Percentiles rank a stretch among this genome's conserved stretches.
Evolutionary conservation across 2,113 vertebrate genomes (phyloP).

Genomic region (Cavia aperea): DNA sequence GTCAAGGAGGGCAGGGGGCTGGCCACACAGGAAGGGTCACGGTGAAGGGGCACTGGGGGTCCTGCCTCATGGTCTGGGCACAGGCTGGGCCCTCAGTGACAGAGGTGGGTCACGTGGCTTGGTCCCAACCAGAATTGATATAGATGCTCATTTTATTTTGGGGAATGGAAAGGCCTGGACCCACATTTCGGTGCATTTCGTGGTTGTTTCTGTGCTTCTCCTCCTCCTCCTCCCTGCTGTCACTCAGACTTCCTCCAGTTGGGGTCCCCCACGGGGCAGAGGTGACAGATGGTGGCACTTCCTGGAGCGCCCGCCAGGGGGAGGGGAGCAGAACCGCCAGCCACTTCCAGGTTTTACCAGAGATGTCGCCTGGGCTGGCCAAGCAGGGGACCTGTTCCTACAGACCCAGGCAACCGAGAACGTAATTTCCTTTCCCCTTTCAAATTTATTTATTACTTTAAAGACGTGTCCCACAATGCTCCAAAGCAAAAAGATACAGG

Average conservation of each 20-base stretch:
- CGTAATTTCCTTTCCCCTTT: background rate
- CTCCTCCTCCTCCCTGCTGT: background rate
- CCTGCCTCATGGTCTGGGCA: no score
- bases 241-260: background rate
- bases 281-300: background rate
- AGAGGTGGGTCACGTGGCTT: background rate
- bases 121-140: background rate
- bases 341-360: background rate
- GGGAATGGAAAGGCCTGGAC: background rate
- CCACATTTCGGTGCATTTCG: background rate
- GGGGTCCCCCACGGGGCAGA: accelerated
- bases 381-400: background rate
- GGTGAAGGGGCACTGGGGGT: background rate
- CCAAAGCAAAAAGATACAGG: background rate
- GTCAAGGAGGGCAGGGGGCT: background rate
- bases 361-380: background rate
- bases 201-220: background rate
- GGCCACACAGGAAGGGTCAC: background rate
- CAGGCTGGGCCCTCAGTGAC: background rate
- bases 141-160: background rate
- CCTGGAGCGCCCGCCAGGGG: background rate
- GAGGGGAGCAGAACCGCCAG: background rate
- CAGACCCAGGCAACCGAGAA: background rate
- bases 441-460: background rate
- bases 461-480: background rate